Base-by-base conservation (phyloP, 2,113 vertebrate species). In the Australoheros scitulus region DNA sequence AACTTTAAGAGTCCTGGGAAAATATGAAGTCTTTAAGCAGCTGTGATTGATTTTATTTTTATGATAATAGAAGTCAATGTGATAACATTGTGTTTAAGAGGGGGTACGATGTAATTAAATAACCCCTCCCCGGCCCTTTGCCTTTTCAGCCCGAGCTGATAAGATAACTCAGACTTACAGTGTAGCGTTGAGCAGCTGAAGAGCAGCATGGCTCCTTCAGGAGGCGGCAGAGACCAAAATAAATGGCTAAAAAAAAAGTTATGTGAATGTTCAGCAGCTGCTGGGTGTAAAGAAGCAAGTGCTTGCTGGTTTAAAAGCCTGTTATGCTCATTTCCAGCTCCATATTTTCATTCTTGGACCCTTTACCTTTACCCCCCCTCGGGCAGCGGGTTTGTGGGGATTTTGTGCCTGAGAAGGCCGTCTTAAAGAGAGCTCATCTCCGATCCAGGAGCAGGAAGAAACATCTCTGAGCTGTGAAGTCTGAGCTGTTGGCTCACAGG, bases 181-280 rank as follows among this genome's bases (percentile, higher is more conserved):
- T 70, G 0, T 52, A 20, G 29, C 18, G 3, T 70, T 52, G 29
- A 2, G 15, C 43, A 52, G 24, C 7, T 70, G 13, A 70, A 29
- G 1, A 68, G 41, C 41, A 68, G 17, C 3, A 3, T 0, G 63
- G 64, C 0, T 47, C 0, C 9, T n/a, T 70, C 22, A 7, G 11
- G 41, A 68, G 22, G 47, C 26, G 3, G 41, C 18, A 8, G 8
- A 26, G 41, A 68, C 0, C 15, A 47, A 68, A 68, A 70, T 70
- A 0, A 26, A 13, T 26, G 22, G 24, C 24, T 50, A 29, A 50
- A 13, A 11, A 11, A 43, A 43, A 0, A 7, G 7, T 52, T 29
- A 29, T 4, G 29, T 29, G 17, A 29, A 2, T 52, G 2, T 32
- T 52, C 43, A 52, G 29, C 41, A 43, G 41, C 43, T 52, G 10